Conservation (phyloP, 1,140 invertebrate genomes). For the Odontomachus brunneus region DNA sequence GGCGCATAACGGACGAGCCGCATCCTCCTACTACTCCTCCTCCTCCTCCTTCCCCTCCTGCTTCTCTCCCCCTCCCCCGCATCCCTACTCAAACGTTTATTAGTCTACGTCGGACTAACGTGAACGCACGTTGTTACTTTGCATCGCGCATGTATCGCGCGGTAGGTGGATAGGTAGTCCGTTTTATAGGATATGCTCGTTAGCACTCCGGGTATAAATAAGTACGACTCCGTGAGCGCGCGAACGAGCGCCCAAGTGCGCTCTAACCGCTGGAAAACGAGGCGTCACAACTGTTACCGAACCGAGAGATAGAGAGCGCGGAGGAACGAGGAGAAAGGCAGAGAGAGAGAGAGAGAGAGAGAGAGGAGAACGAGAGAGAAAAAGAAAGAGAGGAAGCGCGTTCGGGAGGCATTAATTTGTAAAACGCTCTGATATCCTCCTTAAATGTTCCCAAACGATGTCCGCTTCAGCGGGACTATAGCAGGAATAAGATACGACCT, state of each 20-base stretch:
- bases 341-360: background rate
- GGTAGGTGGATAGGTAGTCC: background rate
- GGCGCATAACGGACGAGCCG: slow-evolving; percentile 20
- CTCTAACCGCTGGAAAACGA: background rate
- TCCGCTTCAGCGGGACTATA: background rate
- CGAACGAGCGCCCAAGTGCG: background rate
- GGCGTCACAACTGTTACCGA: background rate
- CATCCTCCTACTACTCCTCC: background rate
- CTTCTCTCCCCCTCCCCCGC: too few relatives aligned
- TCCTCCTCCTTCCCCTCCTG: too few relatives aligned
- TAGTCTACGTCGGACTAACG: slow-evolving; percentile 2
- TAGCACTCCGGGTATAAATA: slow-evolving; percentile 30
- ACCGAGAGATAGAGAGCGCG: background rate
- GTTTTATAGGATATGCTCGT: slow-evolving; percentile 24
- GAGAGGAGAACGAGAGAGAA: background rate
- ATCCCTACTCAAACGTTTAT: background rate
- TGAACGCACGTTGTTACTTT: background rate
- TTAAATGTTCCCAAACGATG: background rate
- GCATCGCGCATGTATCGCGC: background rate
- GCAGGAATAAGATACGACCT: background rate
- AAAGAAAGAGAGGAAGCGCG: background rate
- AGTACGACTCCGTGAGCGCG: background rate
- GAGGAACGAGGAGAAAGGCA: background rate
- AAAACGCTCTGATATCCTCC: slow-evolving; percentile 7
- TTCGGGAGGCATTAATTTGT: slow-evolving; percentile 26